Evolutionary conservation across 1,140 invertebrate genomes (phyloP).

Genomic region (Drosophila lini): DNA sequence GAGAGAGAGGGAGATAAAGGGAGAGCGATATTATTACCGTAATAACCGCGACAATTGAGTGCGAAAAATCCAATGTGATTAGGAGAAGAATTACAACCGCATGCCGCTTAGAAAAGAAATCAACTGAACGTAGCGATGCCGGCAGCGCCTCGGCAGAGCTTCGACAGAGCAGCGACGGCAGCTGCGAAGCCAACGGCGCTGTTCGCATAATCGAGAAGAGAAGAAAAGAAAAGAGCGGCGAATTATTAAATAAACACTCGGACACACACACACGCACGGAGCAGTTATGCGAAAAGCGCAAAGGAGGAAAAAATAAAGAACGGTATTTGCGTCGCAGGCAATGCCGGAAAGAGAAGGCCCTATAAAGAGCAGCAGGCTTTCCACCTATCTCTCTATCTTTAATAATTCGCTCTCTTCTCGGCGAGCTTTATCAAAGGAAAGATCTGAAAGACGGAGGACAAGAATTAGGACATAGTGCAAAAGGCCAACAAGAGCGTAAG

Average conservation of each 20-base stretch:
- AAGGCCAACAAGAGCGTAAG: conserved; percentile 1
- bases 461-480: conserved; percentile 49
- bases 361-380: conserved; percentile 33
- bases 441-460: conserved; percentile 8
- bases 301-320: conserved; percentile 62
- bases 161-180: conserved; percentile 46
- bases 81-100: conserved; percentile 79
- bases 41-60: conserved; percentile 49
- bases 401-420: conserved; percentile 7
- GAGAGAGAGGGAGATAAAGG: not conserved
- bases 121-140: conserved; percentile 54
- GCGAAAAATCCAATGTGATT: conserved; percentile 71
- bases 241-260: conserved; percentile 80
- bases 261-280: conserved; percentile 48
- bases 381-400: conserved; percentile 25
- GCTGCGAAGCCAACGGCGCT: conserved; percentile 40
- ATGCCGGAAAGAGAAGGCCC: conserved; percentile 20
- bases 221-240: conserved; percentile 44
- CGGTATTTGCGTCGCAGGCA: conserved; percentile 79
- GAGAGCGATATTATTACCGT: conserved; percentile 30
- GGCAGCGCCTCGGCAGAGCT: conserved; percentile 36
- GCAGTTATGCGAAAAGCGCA: conserved; percentile 65
- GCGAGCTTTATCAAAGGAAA: conserved; percentile 23
- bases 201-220: conserved; percentile 71
- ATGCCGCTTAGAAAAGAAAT: conserved; percentile 84